phyloP scores from a whole-genome alignment of 1,140 invertebrate genomes.

The Eupristina koningsbergeri region DNA sequence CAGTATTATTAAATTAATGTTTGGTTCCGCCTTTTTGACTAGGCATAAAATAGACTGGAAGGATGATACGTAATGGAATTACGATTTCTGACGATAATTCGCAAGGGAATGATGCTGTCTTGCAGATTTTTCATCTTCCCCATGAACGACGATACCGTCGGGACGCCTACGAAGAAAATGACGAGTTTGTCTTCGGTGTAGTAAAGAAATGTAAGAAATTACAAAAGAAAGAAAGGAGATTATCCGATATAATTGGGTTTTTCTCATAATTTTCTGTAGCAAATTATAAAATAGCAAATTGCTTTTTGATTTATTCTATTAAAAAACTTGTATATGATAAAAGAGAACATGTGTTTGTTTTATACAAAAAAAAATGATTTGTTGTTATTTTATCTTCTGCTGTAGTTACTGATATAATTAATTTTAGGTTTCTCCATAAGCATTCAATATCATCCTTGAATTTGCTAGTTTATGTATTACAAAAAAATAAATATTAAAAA shows the following conservation, averaged over 20 bases:
- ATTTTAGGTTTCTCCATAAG: too few relatives aligned
- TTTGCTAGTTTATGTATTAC: too few relatives aligned
- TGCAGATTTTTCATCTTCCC: constrained; percentile 47
- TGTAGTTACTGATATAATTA: too few relatives aligned
- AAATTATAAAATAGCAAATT: background rate
- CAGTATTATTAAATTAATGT: constrained; percentile 64
- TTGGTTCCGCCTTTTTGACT: background rate
- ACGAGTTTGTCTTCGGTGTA: constrained; percentile 18
- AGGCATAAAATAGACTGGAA: background rate
- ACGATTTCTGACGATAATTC: constrained; percentile 45
- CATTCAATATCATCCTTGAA: too few relatives aligned
- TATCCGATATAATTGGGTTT: constrained; percentile 23
- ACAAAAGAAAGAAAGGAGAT: constrained; percentile 27
- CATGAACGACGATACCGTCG: constrained; percentile 38
- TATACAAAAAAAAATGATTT: too few relatives aligned
- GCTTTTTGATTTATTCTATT: background rate
- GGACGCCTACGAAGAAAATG: background rate
- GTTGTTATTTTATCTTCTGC: too few relatives aligned
- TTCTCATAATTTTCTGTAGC: background rate
- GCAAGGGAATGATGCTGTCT: constrained; percentile 41
- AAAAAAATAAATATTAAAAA: too few relatives aligned
- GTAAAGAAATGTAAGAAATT: constrained; percentile 12
- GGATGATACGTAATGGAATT: constrained; percentile 48
- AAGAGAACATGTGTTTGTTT: too few relatives aligned
- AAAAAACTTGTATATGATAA: background rate